Base-by-base conservation (phyloP, 2,113 vertebrate genomes). In the Dermatemys mawii region DNA sequence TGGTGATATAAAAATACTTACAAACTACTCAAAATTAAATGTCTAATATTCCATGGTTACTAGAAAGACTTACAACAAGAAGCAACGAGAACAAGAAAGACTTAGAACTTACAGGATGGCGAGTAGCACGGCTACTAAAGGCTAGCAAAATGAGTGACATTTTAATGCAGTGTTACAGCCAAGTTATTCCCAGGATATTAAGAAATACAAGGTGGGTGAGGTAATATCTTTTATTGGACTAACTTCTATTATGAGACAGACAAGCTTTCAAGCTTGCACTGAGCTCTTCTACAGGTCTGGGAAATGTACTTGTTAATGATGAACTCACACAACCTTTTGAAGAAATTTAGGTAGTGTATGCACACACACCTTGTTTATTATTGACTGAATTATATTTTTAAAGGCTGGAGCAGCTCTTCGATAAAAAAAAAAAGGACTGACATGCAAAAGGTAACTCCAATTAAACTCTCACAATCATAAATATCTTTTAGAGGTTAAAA, bases 381-480 rank as follows among this genome's bases (percentile, higher is more conserved):
- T 67, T 21, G 63, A 70, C 35, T 60, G 1, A n/a, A 60, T 6
- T 54, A 80, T 79, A 44, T 70, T 86, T 82, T 50, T 46, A 24
- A 91, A 95, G 89, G 41, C 3, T 78, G 19, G 46, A 1, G 0
- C 81, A 83, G 8, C 14, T 46, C 89, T 90, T 82, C 44, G 38
- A 49, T 9, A 0, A 24, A 29, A 38, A 51, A 38, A 87, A 92
- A 87, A 92, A 83, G 11, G 7, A 81, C 29, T 73, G 75, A n/a
- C 32, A 86, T 27, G 78, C 8, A 78, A 79, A 78, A 29, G 78
- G 11, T n/a, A 84, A 84, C 3, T 76, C 88, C 70, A 90, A 75
- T 22, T 29, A 3, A 32, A 1, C 0, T 29, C 49, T 84, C 22
- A 12, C 41, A 76, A 27, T 46, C 24, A 44, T 46, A 38, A 38